A percentile compares a stretch with the other conserved stretches of the same genome.
Conservation (phyloP, 2,113 vertebrate genomes). For the Mixornis gularis region DNA sequence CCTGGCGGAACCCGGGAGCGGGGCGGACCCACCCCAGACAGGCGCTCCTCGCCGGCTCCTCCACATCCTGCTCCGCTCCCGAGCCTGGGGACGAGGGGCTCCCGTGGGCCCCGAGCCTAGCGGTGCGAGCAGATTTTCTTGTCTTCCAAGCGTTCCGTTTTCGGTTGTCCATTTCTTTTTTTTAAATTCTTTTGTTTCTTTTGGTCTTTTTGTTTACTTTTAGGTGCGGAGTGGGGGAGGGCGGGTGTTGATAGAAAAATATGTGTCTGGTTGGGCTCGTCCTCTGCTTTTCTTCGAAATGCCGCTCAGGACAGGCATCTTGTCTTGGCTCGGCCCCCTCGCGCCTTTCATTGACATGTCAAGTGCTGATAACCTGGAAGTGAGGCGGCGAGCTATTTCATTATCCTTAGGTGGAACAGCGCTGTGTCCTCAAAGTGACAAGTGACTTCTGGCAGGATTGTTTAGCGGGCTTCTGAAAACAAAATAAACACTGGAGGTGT, state of each 20-base stretch:
- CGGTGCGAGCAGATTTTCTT: not conserved
- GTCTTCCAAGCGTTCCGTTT: not conserved
- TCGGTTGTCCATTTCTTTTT: too few relatives aligned
- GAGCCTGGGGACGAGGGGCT: not conserved
- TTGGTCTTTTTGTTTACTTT: not conserved
- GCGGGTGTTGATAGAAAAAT: not conserved
- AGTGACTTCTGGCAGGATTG: slow-evolving; percentile 6
- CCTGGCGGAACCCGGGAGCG: not conserved
- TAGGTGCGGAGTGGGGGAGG: not conserved
- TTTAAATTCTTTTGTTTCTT: not conserved
- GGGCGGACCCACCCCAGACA: not conserved
- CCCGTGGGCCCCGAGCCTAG: too few relatives aligned
- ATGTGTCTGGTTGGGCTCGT: not conserved
- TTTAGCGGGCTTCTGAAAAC: not conserved
- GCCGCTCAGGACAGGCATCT: slow-evolving; percentile 13
- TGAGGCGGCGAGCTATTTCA: slow-evolving; percentile 25
- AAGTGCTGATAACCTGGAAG: slow-evolving; percentile 49
- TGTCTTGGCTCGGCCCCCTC: slow-evolving; percentile 18
- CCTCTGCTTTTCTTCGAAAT: not conserved
- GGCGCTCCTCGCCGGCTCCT: not conserved
- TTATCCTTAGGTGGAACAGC: slow-evolving; percentile 42
- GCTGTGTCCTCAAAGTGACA: slow-evolving; percentile 18
- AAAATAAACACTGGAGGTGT: not conserved
- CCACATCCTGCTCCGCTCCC: not conserved
- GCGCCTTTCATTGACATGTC: slow-evolving; percentile 28